Percentiles rank a stretch among this genome's conserved stretches.
Conservation (phyloP, 2,888 invertebrate genomes). For the Lasioglossum figueresi region DNA sequence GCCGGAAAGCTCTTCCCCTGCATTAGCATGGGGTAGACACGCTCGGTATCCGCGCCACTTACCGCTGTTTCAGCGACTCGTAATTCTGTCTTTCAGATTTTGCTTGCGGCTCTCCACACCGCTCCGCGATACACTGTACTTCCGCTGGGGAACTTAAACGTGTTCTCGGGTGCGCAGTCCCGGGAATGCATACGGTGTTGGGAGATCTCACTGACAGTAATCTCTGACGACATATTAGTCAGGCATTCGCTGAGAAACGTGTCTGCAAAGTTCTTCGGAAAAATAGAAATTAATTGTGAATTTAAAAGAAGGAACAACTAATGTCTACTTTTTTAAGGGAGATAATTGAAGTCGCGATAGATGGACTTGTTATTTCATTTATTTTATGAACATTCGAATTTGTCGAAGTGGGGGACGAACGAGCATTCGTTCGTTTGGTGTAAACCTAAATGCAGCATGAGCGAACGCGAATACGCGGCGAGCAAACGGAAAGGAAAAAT, state of each 20-base stretch:
- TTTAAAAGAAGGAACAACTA: neutral
- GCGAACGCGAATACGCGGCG: neutral
- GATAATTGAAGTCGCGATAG: no score
- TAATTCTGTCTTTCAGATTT: constrained; percentile 18
- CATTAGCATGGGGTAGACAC: constrained; percentile 57
- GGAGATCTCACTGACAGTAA: neutral
- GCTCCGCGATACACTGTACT: neutral
- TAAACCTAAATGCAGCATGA: neutral
- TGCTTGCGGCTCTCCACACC: neutral
- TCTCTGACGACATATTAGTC: neutral
- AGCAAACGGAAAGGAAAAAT: constrained; percentile 31
- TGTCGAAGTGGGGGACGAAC: neutral
- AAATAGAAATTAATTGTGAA: neutral
- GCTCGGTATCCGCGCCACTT: constrained; percentile 31
- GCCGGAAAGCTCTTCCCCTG: constrained; percentile 66
- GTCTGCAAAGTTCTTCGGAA: neutral
- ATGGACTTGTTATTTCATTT: neutral
- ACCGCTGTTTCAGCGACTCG: constrained; percentile 12
- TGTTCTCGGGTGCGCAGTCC: neutral
- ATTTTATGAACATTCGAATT: neutral
- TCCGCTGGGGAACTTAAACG: neutral
- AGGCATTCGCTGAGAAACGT: neutral
- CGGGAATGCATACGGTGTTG: neutral
- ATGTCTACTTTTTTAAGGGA: no score
- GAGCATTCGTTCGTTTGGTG: neutral